These are phyloP conservation scores for Lasioglossum baleicum DNA, from an alignment of 1,140 invertebrate species.

Conservation along the genomic window DNA sequence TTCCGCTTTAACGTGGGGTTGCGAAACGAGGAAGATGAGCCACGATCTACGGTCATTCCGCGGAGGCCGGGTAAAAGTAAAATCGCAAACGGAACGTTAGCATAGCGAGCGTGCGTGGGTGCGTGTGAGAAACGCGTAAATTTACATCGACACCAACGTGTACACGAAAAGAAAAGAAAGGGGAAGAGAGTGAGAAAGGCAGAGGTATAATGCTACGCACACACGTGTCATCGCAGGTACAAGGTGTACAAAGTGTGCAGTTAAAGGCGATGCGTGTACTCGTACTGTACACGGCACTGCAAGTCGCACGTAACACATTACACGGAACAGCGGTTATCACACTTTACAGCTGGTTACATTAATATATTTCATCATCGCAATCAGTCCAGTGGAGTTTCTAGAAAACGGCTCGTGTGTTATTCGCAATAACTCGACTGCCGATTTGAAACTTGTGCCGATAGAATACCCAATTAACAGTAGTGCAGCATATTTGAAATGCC, in stretches of 20 bases:
- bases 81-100: background rate
- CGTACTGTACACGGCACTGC: constrained; percentile 4
- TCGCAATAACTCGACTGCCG: background rate
- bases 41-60: background rate
- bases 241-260: constrained; percentile 23
- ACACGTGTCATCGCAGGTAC: constrained; percentile 1
- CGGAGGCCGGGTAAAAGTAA: background rate
- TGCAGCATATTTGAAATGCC: too few species aligned
- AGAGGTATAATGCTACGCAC: background rate
- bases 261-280: constrained; percentile 12
- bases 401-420: background rate
- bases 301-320: constrained; percentile 7
- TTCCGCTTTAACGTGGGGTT: background rate
- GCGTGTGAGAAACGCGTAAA: constrained; percentile 38
- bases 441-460: too few species aligned
- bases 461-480: too few species aligned
- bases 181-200: background rate
- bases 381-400: constrained; percentile 1
- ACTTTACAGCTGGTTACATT: background rate
- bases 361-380: constrained; percentile 26
- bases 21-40: background rate
- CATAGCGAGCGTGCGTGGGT: constrained; percentile 3
- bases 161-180: background rate
- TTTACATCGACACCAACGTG: constrained; percentile 33
- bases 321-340: constrained; percentile 11